phyloP scores from a whole-genome alignment of 2,888 invertebrate species.

The Hylaea fasciaria region DNA sequence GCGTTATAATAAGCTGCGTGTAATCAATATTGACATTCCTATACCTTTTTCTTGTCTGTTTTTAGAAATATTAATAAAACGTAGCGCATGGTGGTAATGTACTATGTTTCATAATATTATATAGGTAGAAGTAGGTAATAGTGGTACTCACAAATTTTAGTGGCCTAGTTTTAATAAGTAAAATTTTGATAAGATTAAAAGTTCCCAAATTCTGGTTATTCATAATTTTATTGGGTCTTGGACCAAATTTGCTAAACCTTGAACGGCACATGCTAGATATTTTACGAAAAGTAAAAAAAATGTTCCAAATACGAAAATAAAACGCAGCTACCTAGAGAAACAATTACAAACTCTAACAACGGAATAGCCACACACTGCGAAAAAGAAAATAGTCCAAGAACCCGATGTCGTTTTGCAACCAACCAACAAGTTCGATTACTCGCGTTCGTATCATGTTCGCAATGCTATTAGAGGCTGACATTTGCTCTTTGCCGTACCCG shows the following conservation, averaged over 20 bases:
- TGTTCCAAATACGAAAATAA: neutral
- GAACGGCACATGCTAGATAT: no score
- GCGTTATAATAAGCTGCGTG: neutral
- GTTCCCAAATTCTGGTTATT: no score
- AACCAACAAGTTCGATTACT: conserved; percentile 70
- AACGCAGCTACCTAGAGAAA: conserved; percentile 19
- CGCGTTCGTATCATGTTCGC: conserved; percentile 70
- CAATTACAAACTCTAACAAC: conserved; percentile 27
- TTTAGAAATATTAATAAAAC: no score
- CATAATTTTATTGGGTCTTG: no score
- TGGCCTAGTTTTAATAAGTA: no score
- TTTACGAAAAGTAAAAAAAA: neutral
- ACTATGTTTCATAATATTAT: no score
- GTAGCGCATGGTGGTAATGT: no score
- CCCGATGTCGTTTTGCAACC: conserved; percentile 51
- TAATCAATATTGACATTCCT: neutral
- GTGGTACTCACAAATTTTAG: no score
- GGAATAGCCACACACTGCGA: conserved; percentile 25
- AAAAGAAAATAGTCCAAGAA: conserved; percentile 47
- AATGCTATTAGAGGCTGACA: conserved; percentile 81
- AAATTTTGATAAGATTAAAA: no score
- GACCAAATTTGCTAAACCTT: no score
- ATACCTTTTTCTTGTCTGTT: neutral
- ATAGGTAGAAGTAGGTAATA: no score
- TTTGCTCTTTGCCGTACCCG: conserved; percentile 70